Percentiles rank a stretch among this genome's conserved stretches.
phyloP scores from a whole-genome alignment of 2,797 vertebrate genomes.

The Cottoperca gobio region DNA sequence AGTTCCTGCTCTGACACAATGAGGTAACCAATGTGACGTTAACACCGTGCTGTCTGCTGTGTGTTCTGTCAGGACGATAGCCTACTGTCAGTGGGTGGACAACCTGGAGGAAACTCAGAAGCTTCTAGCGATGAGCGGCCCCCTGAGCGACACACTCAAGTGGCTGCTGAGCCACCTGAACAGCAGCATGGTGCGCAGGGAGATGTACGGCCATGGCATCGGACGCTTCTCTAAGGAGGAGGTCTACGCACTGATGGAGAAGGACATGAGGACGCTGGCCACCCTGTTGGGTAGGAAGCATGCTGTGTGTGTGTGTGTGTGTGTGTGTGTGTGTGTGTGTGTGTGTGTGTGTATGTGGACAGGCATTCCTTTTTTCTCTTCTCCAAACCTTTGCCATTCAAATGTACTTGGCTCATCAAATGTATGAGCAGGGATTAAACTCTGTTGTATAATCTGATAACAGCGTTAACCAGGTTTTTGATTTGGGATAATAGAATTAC shows the following conservation, averaged over 20 bases:
- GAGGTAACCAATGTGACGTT: background rate
- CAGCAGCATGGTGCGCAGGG: slow-evolving; percentile 93
- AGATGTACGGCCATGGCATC: slow-evolving; percentile 98
- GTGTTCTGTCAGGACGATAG: slow-evolving; percentile 88
- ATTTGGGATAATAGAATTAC: slow-evolving; percentile 18
- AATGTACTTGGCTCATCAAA: background rate
- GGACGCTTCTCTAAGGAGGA: slow-evolving; percentile 96
- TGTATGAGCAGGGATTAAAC: slow-evolving; percentile 18
- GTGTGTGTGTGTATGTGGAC: background rate
- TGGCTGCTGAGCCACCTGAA: slow-evolving; percentile 96
- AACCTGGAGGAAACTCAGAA: slow-evolving; percentile 95
- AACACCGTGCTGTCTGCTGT: background rate
- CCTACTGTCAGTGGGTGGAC: slow-evolving; percentile 99
- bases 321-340: slow-evolving; percentile 4
- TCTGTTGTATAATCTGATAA: slow-evolving; percentile 25
- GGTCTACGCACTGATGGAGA: slow-evolving; percentile 97
- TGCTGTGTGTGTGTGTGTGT: background rate
- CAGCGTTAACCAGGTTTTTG: background rate
- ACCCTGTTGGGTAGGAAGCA: slow-evolving; percentile 89
- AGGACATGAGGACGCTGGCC: slow-evolving; percentile 96
- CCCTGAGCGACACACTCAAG: slow-evolving; percentile 93
- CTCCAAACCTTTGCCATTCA: background rate
- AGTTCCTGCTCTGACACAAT: background rate
- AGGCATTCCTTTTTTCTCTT: background rate
- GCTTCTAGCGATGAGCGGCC: slow-evolving; percentile 92